These are phyloP conservation scores for Dicyrtoma fusca DNA, from an alignment of 2,888 invertebrate genomes.

Conservation along the genomic window DNA sequence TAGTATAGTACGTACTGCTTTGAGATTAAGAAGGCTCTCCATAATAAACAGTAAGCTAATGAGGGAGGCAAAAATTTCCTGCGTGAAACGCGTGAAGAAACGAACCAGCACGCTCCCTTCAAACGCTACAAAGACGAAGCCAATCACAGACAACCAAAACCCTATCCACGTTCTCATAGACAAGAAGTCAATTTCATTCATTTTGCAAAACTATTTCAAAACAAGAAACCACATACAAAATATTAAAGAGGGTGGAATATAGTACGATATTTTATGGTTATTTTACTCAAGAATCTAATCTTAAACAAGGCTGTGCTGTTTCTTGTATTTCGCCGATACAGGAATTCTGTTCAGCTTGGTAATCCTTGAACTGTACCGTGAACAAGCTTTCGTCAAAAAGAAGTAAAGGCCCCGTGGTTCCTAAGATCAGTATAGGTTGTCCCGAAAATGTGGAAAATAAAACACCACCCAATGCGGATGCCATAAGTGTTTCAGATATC, in stretches of 20 bases:
- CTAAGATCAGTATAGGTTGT: constrained; percentile 62
- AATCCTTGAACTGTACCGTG: constrained; percentile 27
- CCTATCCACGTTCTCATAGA: constrained; percentile 88
- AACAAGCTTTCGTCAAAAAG: constrained; percentile 60
- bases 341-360: too few relatives aligned
- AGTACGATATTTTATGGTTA: too few relatives aligned
- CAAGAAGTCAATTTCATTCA: constrained; percentile 79
- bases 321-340: too few relatives aligned
- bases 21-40: constrained; percentile 80
- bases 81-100: constrained; percentile 89
- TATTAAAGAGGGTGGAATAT: too few relatives aligned
- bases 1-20: too few relatives aligned
- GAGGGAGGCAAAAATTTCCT: constrained; percentile 95
- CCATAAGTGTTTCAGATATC: constrained; percentile 64
- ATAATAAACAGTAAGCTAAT: constrained; percentile 95
- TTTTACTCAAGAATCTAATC: too few relatives aligned
- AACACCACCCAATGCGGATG: constrained; percentile 61
- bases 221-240: too few relatives aligned
- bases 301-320: too few relatives aligned
- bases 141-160: constrained; percentile 88
- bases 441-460: constrained; percentile 62
- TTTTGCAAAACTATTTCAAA: constrained; percentile 77
- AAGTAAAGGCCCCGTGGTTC: constrained; percentile 62
- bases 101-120: constrained; percentile 93
- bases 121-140: constrained; percentile 77